Conservation (phyloP, 30 jellyfish, hydroid and myxozoan species). For the Calvadosia cruxmelitensis region DNA sequence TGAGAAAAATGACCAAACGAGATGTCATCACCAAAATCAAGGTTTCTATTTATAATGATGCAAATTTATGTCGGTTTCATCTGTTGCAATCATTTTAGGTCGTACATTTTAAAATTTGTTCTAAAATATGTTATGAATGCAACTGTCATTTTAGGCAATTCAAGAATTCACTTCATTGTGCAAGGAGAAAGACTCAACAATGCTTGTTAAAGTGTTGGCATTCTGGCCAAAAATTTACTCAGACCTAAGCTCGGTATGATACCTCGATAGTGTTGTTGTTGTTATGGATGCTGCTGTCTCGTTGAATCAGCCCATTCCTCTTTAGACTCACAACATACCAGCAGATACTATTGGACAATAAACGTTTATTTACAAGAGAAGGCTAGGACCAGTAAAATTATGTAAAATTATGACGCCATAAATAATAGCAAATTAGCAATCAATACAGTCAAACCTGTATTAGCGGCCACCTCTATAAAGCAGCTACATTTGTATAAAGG, state of each 20-base stretch:
- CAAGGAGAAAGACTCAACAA: slow-evolving; percentile 18
- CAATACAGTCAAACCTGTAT: too few relatives aligned
- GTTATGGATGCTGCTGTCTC: too few relatives aligned
- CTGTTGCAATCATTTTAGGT: not conserved
- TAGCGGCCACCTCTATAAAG: too few relatives aligned
- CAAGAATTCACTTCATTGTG: slow-evolving; percentile 68
- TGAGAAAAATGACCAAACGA: slow-evolving; percentile 73
- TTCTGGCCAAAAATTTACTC: slow-evolving; percentile 82
- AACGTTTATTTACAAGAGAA: too few relatives aligned
- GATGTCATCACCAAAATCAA: slow-evolving; percentile 64
- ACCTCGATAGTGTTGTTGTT: too few relatives aligned
- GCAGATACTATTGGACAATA: too few relatives aligned
- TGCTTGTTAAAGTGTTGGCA: slow-evolving; percentile 14
- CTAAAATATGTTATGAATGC: not conserved
- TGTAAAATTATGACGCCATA: too few relatives aligned
- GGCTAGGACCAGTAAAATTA: too few relatives aligned
- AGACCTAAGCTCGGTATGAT: slow-evolving; percentile 22
- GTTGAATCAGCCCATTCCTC: too few relatives aligned
- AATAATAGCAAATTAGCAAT: too few relatives aligned
- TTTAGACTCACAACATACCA: too few relatives aligned
- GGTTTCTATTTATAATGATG: slow-evolving; percentile 8
- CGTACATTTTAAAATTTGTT: not conserved
- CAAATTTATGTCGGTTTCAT: not conserved
- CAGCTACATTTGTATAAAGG: too few relatives aligned
- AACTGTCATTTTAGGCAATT: slow-evolving; percentile 35